Conservation (phyloP, 37 sponge, comb jelly and placozoan genomes). For the Cliona cf. orientalis region DNA sequence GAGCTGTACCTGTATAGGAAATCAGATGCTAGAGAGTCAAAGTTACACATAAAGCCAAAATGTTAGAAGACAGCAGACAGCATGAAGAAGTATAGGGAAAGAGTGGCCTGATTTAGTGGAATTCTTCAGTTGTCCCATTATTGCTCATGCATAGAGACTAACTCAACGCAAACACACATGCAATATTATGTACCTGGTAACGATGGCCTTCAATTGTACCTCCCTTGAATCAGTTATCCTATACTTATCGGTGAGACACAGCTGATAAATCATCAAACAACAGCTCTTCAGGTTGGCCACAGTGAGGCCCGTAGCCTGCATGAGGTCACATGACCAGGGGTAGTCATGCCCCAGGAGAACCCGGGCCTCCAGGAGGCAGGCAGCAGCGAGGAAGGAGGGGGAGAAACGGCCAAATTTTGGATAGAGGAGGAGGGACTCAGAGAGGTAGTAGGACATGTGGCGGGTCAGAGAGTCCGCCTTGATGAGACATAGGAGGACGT, state of each 20-base stretch:
- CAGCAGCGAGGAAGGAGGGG: slow-evolving; percentile 46
- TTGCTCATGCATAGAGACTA: too few relatives aligned
- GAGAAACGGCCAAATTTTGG: slow-evolving; percentile 41
- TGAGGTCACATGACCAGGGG: slow-evolving; percentile 59
- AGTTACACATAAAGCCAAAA: too few relatives aligned
- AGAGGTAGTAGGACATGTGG: slow-evolving; percentile 67
- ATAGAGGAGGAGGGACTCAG: slow-evolving; percentile 70
- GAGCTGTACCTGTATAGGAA: too few relatives aligned
- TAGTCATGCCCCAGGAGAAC: slow-evolving; percentile 52
- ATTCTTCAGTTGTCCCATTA: too few relatives aligned
- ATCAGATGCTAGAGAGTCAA: too few relatives aligned
- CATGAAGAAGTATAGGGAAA: too few relatives aligned
- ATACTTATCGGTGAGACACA: slow-evolving; percentile 61
- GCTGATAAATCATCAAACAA: slow-evolving; percentile 36
- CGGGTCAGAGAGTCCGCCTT: slow-evolving; percentile 2
- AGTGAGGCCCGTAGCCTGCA: slow-evolving; percentile 53
- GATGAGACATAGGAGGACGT: slow-evolving; percentile 45
- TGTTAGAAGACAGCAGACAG: too few relatives aligned
- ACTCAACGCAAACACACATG: too few relatives aligned
- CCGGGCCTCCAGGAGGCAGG: slow-evolving; percentile 53
- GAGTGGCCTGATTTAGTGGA: too few relatives aligned
- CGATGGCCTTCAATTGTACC: slow-evolving; percentile 52
- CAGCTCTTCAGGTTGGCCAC: slow-evolving; percentile 28
- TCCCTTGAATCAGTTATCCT: slow-evolving; percentile 59
- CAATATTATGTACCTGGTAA: too few relatives aligned